Evolutionary conservation across 2,888 invertebrate species (phyloP), one percentile per base, ranked within the genome.

Genomic region (Apodemia hepburni): DNA sequence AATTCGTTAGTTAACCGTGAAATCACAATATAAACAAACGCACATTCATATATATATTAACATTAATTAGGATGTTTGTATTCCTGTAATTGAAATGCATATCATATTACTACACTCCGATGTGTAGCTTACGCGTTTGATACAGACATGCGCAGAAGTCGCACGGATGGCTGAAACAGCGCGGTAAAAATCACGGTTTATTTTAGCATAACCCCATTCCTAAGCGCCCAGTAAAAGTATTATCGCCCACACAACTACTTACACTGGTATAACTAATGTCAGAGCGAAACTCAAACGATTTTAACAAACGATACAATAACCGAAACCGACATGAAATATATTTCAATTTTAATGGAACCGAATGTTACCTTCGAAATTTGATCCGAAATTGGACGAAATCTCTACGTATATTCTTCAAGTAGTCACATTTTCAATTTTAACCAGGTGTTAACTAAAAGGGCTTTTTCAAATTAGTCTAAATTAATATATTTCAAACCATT

Each of bases 131-230:
- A 38, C 38, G 11, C 49, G 49, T 22, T 18, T 15, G 9, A 3
- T 51, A 47, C 17, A 64, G 64, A 61, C 67, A 68, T 68, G 69
- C 69, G 70, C 71, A 70, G 64, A 67, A 66, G 64, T 17, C 61
- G 65, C 62, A 67, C 62, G 64, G 62, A 66, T 61, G 60, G 58
- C 49, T 66, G 65, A 66, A 67, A 75, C 75, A 66, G 66, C 68
- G 74, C 78, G 74, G 73, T 78, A 82, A 85, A 85, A 84, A 84
- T 42, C 75, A 75, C 70, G 70, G 83, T 78, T 83, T 85, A 84
- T 85, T 83, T 83, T 85, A 81, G 80, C 81, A 80, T 76, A 78
- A 78, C 85, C 87, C 80, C 87, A 85, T 87, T 87, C 77, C 75
- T 75, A 73, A 74, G 76, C 74, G 76, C 73, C 72, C 73, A 81